Conservation (phyloP, 2,888 invertebrate genomes). For the Petrolisthes cinctipes region DNA sequence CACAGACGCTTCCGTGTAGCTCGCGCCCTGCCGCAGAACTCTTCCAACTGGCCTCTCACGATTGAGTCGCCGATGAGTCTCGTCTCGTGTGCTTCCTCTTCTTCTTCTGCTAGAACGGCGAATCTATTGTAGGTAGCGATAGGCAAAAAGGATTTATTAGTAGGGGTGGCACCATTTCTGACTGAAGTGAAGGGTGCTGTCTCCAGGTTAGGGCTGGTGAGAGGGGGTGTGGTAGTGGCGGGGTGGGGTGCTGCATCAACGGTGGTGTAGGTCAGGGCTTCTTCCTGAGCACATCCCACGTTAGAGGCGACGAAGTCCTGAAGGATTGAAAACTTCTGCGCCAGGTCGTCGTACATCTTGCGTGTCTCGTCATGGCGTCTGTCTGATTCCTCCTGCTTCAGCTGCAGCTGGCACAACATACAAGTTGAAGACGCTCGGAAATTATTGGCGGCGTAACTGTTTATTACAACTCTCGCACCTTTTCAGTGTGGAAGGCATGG, state of each 20-base stretch:
- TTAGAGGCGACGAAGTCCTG: too few relatives aligned
- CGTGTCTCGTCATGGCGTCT: too few relatives aligned
- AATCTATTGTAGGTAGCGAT: neutral
- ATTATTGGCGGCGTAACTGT: too few relatives aligned
- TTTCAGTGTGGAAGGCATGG: too few relatives aligned
- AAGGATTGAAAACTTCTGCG: too few relatives aligned
- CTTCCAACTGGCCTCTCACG: neutral
- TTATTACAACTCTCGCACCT: too few relatives aligned
- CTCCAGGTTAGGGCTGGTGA: neutral
- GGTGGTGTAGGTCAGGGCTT: too few relatives aligned
- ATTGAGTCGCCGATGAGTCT: neutral
- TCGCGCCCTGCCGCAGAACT: neutral
- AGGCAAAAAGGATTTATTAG: neutral
- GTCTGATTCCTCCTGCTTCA: too few relatives aligned
- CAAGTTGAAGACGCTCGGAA: too few relatives aligned
- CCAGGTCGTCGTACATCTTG: too few relatives aligned
- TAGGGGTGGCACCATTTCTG: neutral
- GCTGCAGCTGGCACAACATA: too few relatives aligned
- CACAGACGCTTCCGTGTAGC: neutral
- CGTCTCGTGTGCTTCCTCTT: neutral
- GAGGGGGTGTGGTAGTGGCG: neutral
- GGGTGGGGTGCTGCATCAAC: neutral
- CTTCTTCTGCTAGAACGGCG: neutral
- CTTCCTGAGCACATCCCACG: too few relatives aligned
- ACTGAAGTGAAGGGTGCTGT: neutral